Base-by-base conservation (phyloP, 2,888 invertebrate genomes). In the Syritta pipiens region DNA sequence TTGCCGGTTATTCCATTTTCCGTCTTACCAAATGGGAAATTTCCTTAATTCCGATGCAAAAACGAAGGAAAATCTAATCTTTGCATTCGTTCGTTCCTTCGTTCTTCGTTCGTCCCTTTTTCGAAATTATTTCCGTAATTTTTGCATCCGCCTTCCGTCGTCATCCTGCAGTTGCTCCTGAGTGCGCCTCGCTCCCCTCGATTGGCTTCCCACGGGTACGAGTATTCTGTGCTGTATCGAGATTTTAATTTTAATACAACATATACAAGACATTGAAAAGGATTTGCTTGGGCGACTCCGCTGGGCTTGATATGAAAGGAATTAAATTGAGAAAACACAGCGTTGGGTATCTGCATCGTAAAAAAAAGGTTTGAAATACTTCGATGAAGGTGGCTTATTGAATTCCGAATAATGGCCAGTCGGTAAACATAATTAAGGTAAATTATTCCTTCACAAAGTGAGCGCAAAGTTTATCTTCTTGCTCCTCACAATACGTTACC, bases 21-120 rank as follows among this genome's bases (percentile, higher is more conserved):
- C 57, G 44, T 74, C 57, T 30, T 57, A 37, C 49, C 60, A 74
- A 62, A 74, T 74, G 46, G 79, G 79, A 68, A 79, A 79, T 79
- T 79, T 74, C 55, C 74, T 68, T 74, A 74, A 79, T 79, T 74
- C 48, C 55, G 49, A 32, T 46, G 74, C 67, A 65, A 28, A 49
- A 51, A 76, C 57, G 71, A 49, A 65, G 46, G 51, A 62, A 57
- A 79, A 79, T 79, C 74, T 79, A 79, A 79, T 79, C 67, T 68
- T 68, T 62, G 74, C 67, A 72, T 72, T 72, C 67, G 28, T 48
- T 77, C 65, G 30, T n/a, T n/a, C n/a, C n/a, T n/a, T n/a, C n/a
- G n/a, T n/a, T n/a, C n/a, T n/a, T n/a, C n/a, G n/a, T n/a, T n/a
- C n/a, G 46, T 24, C 46, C 37, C 26, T 40, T 30, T 59, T 46